phyloP scores from a whole-genome alignment of 2,797 vertebrate genomes.

The Rachycentron canadum region DNA sequence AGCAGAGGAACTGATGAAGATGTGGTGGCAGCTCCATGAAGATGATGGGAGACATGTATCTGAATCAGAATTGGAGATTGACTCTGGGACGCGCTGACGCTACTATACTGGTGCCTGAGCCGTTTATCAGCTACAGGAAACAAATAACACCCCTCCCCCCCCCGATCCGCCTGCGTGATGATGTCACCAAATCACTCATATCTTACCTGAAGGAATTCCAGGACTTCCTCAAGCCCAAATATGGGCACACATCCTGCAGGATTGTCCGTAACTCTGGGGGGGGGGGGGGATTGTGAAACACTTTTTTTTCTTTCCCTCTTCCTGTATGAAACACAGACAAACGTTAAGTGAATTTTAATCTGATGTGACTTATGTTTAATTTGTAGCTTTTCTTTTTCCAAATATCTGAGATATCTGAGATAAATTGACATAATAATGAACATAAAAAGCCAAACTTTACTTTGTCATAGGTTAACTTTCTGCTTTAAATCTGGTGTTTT shows the following conservation, averaged over 20 bases:
- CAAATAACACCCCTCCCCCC: constrained; percentile 3
- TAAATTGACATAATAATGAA: too few species aligned
- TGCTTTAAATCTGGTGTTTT: too few species aligned
- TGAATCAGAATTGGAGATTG: too few species aligned
- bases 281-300: constrained; percentile 64
- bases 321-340: neutral
- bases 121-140: constrained; percentile 41
- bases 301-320: constrained; percentile 7
- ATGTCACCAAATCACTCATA: constrained; percentile 58
- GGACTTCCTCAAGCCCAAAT: constrained; percentile 83
- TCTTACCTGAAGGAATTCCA: constrained; percentile 78
- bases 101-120: constrained; percentile 8
- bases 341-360: neutral
- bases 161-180: constrained; percentile 31
- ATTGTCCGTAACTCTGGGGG: constrained; percentile 28
- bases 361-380: neutral
- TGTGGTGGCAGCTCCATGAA: too few species aligned
- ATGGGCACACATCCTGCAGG: constrained; percentile 74
- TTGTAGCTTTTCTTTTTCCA: too few species aligned
- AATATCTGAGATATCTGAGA: too few species aligned
- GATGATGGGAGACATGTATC: too few species aligned
- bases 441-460: too few species aligned
- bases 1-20: too few species aligned
- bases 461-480: too few species aligned
- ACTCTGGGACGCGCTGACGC: neutral